Evolutionary conservation across 2,888 invertebrate species (phyloP).

Genomic region (Diaphora mendica): DNA sequence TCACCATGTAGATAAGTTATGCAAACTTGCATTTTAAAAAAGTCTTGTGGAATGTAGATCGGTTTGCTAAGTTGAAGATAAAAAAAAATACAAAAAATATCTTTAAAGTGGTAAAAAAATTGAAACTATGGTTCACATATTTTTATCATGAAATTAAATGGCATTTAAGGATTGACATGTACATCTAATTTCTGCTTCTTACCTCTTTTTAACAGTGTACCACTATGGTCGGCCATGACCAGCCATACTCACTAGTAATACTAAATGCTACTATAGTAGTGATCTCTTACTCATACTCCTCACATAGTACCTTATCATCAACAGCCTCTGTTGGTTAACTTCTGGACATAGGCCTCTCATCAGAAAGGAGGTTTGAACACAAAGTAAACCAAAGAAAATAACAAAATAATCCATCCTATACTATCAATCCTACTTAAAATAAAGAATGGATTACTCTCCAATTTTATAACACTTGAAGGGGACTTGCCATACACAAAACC

Average conservation of each 20-base stretch:
- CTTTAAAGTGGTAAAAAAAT: too few relatives aligned
- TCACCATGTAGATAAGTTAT: not conserved
- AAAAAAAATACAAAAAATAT: not conserved
- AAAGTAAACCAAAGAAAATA: too few relatives aligned
- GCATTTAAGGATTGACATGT: not conserved
- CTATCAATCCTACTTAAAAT: not conserved
- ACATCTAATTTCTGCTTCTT: not conserved
- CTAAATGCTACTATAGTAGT: not conserved
- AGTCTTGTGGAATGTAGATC: not conserved
- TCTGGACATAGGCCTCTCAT: too few relatives aligned
- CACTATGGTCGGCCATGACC: not conserved
- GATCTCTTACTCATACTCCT: not conserved
- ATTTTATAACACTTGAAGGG: not conserved
- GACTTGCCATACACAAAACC: not conserved
- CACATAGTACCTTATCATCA: not conserved
- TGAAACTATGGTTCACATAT: not conserved
- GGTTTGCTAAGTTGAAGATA: not conserved
- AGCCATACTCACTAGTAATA: not conserved
- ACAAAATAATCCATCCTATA: not conserved
- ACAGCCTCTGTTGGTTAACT: too few relatives aligned
- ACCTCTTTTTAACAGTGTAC: not conserved
- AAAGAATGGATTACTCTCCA: not conserved
- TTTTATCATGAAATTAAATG: not conserved
- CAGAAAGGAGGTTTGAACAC: too few relatives aligned
- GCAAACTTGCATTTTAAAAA: not conserved